Conservation (phyloP, 2,888 invertebrate genomes). For the Heliconius hortense region DNA sequence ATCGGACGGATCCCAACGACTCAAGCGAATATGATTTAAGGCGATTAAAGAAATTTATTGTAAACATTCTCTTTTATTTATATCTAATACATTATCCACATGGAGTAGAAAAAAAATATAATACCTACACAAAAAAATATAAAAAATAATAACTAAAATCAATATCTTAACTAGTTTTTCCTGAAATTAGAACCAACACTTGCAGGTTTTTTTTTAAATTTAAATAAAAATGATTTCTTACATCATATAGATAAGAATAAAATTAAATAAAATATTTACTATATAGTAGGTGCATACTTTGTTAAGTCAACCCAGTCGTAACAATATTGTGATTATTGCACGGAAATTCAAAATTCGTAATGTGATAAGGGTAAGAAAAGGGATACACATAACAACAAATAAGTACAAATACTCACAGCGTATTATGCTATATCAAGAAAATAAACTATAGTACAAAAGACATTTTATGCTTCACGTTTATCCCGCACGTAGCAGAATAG, state of each 20-base stretch:
- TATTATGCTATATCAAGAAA: not conserved
- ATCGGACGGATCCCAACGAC: slow-evolving; percentile 65
- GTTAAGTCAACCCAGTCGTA: not conserved
- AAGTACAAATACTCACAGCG: not conserved
- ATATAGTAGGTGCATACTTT: not conserved
- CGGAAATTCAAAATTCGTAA: slow-evolving; percentile 15
- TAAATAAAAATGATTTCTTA: not conserved
- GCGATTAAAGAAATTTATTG: slow-evolving; percentile 55
- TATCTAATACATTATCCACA: not conserved
- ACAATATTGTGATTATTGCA: not conserved
- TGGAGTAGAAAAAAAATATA: no score
- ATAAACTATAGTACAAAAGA: not conserved
- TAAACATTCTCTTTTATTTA: slow-evolving; percentile 43
- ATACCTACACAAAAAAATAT: no score
- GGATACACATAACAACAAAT: slow-evolving; percentile 1
- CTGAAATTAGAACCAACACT: no score
- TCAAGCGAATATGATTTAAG: slow-evolving; percentile 51
- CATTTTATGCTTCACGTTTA: not conserved
- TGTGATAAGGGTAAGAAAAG: slow-evolving; percentile 21
- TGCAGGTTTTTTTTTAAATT: no score
- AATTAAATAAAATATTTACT: not conserved
- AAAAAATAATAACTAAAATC: not conserved
- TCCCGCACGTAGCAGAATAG: no score
- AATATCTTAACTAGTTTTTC: not conserved
- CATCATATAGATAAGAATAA: not conserved